A percentile compares a stretch with the other conserved stretches of the same genome.
These are phyloP conservation scores for Pelmatolapia mariae DNA, from an alignment of 2,113 vertebrate species.

Conservation along the genomic window DNA sequence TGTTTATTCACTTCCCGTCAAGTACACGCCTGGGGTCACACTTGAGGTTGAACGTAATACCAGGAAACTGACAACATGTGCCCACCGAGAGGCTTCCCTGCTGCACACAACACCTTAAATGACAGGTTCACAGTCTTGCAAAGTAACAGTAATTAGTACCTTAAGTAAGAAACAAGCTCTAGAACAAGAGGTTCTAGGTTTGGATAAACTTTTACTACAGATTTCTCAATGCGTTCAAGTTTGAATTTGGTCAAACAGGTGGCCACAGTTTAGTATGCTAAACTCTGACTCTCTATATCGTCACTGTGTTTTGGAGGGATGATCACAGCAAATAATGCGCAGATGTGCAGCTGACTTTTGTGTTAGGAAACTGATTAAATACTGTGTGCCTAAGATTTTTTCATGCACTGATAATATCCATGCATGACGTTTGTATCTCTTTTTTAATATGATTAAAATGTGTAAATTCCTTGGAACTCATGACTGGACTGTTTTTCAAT, in stretches of 20 bases:
- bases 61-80: constrained; percentile 34
- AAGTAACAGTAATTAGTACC: background rate
- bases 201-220: background rate
- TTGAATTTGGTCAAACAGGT: background rate
- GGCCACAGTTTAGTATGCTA: background rate
- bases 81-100: background rate
- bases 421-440: background rate
- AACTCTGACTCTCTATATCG: background rate
- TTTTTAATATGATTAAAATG: background rate
- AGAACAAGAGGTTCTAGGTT: background rate
- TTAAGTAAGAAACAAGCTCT: background rate
- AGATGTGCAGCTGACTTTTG: background rate
- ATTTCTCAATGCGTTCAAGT: background rate
- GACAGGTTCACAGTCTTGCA: background rate
- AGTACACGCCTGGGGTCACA: constrained; percentile 14
- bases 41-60: constrained; percentile 41
- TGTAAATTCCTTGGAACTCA: background rate
- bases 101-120: background rate
- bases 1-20: constrained; percentile 66
- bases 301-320: background rate
- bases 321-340: background rate
- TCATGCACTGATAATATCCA: background rate
- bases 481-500: background rate
- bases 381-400: background rate
- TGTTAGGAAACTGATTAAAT: fast-evolving